phyloP scores from a whole-genome alignment of 2,113 vertebrate genomes.

The Calyptommatus sinebrachiatus region DNA sequence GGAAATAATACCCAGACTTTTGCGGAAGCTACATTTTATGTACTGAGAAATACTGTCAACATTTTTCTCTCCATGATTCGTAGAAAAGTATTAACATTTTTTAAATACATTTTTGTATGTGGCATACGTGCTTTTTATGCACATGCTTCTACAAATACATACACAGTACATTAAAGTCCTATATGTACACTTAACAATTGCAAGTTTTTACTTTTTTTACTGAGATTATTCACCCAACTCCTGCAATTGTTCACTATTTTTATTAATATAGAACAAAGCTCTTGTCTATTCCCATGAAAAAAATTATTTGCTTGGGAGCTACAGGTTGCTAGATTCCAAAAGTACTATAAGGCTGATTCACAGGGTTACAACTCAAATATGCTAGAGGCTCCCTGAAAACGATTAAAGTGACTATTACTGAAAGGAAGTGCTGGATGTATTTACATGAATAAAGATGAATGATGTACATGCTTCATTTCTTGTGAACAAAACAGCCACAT shows the following conservation, averaged over 20 bases:
- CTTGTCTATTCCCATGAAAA: not conserved
- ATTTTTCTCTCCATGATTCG: constrained; percentile 34
- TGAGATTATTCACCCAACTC: not conserved
- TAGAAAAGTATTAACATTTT: constrained; percentile 33
- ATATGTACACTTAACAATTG: not conserved
- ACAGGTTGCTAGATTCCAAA: not conserved
- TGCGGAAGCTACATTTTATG: constrained; percentile 16
- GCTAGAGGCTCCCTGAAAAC: not conserved
- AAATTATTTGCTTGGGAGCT: not conserved
- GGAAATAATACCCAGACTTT: constrained; percentile 40
- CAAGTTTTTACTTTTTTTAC: not conserved
- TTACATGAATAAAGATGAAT: not conserved
- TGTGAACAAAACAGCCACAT: not conserved
- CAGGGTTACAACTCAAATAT: not conserved
- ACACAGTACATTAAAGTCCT: not conserved
- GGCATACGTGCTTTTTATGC: not conserved
- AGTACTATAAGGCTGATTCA: not conserved
- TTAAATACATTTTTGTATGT: constrained; percentile 32
- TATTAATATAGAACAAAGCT: not conserved
- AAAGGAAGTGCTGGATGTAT: not conserved
- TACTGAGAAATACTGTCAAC: constrained; percentile 22
- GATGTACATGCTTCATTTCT: not conserved
- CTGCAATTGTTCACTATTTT: not conserved
- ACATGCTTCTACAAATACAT: not conserved
- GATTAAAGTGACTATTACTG: not conserved